These are phyloP conservation scores for Meiosimyza decipiens DNA, from an alignment of 2,888 invertebrate genomes.

Conservation along the genomic window DNA sequence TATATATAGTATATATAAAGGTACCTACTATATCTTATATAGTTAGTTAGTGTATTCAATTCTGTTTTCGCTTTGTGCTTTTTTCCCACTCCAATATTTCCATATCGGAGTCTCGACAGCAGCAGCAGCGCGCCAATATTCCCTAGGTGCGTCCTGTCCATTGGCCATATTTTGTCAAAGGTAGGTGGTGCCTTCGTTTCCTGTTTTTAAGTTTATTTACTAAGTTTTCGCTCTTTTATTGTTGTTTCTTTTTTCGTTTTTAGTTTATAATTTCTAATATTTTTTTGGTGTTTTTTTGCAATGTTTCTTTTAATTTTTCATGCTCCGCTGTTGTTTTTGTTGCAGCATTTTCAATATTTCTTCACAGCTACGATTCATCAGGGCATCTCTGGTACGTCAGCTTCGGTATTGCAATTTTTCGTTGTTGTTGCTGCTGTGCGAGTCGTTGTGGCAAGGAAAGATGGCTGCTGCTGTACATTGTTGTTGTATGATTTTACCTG, in stretches of 20 bases:
- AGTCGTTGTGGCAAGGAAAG: neutral
- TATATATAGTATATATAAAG: neutral
- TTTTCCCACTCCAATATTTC: neutral
- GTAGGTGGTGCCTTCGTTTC: slow-evolving; percentile 41
- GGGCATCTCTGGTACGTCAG: slow-evolving; percentile 8
- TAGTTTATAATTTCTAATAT: slow-evolving; percentile 20
- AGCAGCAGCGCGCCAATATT: neutral
- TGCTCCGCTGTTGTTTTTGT: slow-evolving; percentile 1
- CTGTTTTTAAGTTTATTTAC: slow-evolving; percentile 20
- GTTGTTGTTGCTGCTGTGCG: slow-evolving; percentile 14
- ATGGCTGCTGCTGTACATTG: neutral
- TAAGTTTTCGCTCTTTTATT: slow-evolving; percentile 10
- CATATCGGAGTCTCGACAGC: no score
- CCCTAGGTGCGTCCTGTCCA: slow-evolving; percentile 36
- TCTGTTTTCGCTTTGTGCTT: neutral
- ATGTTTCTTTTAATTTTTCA: slow-evolving; percentile 10
- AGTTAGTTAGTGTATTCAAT: neutral
- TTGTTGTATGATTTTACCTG: slow-evolving; percentile 22
- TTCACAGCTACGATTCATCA: slow-evolving; percentile 35
- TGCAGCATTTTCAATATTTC: slow-evolving; percentile 32
- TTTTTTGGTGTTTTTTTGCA: slow-evolving; percentile 25
- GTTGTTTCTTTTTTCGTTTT: slow-evolving; percentile 13
- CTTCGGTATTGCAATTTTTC: slow-evolving; percentile 25
- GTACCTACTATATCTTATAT: slow-evolving; percentile 1
- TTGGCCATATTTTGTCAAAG: slow-evolving; percentile 40